phyloP scores from a whole-genome alignment of 2,113 vertebrate species.

The Picathartes gymnocephalus region DNA sequence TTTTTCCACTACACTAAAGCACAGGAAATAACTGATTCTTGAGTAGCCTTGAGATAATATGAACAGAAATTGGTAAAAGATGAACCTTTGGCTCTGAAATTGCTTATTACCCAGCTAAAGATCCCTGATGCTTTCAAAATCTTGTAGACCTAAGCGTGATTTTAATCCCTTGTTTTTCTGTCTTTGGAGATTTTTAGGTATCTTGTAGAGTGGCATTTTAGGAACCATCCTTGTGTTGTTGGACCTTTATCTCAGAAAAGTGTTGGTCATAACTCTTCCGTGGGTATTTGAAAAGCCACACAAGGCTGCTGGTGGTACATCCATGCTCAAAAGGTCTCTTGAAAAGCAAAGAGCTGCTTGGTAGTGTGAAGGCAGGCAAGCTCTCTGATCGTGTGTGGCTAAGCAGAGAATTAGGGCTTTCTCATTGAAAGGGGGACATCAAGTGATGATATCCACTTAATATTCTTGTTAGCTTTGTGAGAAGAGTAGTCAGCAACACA shows the following conservation, averaged over 20 bases:
- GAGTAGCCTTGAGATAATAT: background rate
- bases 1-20: background rate
- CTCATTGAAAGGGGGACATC: background rate
- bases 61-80: background rate
- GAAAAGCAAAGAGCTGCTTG: background rate
- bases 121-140: background rate
- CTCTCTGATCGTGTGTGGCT: rapidly evolving
- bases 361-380: background rate
- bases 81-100: background rate
- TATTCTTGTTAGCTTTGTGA: background rate
- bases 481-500: background rate
- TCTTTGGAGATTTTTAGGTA: background rate
- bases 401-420: background rate
- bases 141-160: background rate
- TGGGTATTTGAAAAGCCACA: background rate
- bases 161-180: rapidly evolving
- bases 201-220: background rate
- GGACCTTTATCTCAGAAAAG: background rate
- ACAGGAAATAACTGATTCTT: background rate
- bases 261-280: background rate
- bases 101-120: background rate
- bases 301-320: background rate
- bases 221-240: background rate
- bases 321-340: background rate
- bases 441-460: background rate